Base-by-base conservation (phyloP, 2,888 invertebrate species). In the Sarcophaga carnaria region DNA sequence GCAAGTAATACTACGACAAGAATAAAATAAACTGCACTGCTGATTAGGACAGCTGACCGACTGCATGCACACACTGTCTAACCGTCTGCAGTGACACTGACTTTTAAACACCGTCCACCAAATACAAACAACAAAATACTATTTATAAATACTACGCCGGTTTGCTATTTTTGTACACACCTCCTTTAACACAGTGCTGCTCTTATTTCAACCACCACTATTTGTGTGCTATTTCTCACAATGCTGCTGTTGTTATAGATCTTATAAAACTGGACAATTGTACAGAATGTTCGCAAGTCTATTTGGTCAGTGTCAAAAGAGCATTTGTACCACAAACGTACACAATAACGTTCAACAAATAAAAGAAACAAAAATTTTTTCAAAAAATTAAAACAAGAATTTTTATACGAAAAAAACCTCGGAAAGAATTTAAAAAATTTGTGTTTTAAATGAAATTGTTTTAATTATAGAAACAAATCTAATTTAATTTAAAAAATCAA, bases 241-340 rank as follows among this genome's bases (percentile, higher is more conserved):
- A 2, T 37, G 37, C 2, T 72, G 59, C 66, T 62, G 66, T 60
- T 54, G 17, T 63, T 22, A 27, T 27, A 80, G 45, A 66, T 66
- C 49, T 70, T 71, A 79, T 80, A 80, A 75, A 84, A 80, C 84
- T 80, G 84, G 84, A 84, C 76, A 84, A 80, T 70, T 71, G 12
- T 62, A 37, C 66, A 62, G 22, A 84, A 71, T 62, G 47, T 83
- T 80, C 27, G 80, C 84, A 60, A 84, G 76, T 64, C 60, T 49
- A 76, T 71, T 80, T 71, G 49, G 64, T 84, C 80, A 84, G 84
- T 84, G 75, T 80, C 75, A 84, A 76, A 66, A 75, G 60, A 76
- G 47, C 60, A 76, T 84, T 80, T 71, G 80, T 37, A 37, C 70
- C 49, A 66, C 20, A 84, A 70, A 71, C 69, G 60, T 70, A 80